These are phyloP conservation scores for Andrena bucephala DNA, from an alignment of 2,888 invertebrate species.

Conservation along the genomic window DNA sequence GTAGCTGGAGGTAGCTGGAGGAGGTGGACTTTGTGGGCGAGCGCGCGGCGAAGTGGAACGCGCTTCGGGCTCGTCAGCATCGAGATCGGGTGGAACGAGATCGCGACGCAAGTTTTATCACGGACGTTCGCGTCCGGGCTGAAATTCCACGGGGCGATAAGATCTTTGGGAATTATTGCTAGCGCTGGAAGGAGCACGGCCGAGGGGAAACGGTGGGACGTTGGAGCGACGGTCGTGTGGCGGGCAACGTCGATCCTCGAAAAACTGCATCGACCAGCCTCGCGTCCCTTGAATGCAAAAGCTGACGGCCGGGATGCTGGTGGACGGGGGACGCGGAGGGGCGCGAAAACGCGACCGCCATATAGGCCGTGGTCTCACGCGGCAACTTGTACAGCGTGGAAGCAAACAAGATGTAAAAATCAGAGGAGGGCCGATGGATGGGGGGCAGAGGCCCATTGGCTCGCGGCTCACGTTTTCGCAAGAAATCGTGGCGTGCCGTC, in stretches of 20 bases:
- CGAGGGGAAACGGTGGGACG: constrained; percentile 16
- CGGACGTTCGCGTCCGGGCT: constrained; percentile 74
- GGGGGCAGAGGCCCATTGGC: constrained; percentile 71
- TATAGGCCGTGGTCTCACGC: constrained; percentile 55
- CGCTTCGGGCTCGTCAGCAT: constrained; percentile 11
- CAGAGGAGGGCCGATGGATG: constrained; percentile 62
- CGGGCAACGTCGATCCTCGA: constrained; percentile 55
- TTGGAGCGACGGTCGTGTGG: constrained; percentile 33
- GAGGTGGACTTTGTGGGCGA: neutral
- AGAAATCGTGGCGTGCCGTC: constrained; percentile 83
- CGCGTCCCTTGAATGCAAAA: constrained; percentile 42
- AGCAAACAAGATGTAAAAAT: constrained; percentile 82
- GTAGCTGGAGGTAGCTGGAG: neutral
- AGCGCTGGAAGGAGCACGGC: constrained; percentile 59
- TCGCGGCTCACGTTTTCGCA: constrained; percentile 83
- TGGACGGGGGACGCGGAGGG: constrained; percentile 14
- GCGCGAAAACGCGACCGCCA: constrained; percentile 58
- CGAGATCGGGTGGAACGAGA: constrained; percentile 72
- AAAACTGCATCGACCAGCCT: constrained; percentile 58
- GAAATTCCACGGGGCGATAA: constrained; percentile 78
- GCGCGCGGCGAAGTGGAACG: neutral
- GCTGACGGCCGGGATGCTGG: constrained; percentile 10
- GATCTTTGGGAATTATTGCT: constrained; percentile 80
- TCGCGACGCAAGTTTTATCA: constrained; percentile 78
- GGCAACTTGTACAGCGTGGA: constrained; percentile 61